These are phyloP conservation scores for Dendronephthya gigantea DNA, from an alignment of 64 coral and sea anemone species.

Conservation along the genomic window DNA sequence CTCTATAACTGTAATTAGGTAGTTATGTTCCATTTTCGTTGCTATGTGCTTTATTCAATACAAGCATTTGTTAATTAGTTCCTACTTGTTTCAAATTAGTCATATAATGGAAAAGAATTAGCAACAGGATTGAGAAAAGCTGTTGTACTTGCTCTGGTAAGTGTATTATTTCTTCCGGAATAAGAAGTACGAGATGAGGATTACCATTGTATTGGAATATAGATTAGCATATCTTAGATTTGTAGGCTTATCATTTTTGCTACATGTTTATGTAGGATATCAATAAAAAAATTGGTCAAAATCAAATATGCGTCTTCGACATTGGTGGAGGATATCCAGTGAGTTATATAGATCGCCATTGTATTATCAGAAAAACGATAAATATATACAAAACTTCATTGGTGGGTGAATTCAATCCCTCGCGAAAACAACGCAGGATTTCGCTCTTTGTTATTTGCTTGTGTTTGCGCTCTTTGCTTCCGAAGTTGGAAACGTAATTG, in stretches of 20 bases:
- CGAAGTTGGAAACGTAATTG: too few relatives aligned
- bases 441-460: too few relatives aligned
- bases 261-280: constrained; percentile 30
- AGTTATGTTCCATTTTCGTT: too few relatives aligned
- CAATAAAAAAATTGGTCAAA: constrained; percentile 41
- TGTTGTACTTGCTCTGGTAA: constrained; percentile 60
- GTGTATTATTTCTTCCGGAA: neutral
- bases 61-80: neutral
- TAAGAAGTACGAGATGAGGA: too few relatives aligned
- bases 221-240: too few relatives aligned
- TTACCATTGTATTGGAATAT: too few relatives aligned
- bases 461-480: too few relatives aligned
- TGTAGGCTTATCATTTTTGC: constrained; percentile 7
- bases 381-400: too few relatives aligned
- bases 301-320: constrained; percentile 55
- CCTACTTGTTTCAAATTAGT: constrained; percentile 28
- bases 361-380: neutral
- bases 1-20: too few relatives aligned
- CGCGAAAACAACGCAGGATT: too few relatives aligned
- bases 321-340: constrained; percentile 64
- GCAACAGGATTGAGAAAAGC: constrained; percentile 40
- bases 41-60: neutral
- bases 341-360: neutral
- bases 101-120: constrained; percentile 44
- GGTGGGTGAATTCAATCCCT: too few relatives aligned